Evolutionary conservation across 2,797 vertebrate species (phyloP).

Genomic region (Agapornis canus): DNA sequence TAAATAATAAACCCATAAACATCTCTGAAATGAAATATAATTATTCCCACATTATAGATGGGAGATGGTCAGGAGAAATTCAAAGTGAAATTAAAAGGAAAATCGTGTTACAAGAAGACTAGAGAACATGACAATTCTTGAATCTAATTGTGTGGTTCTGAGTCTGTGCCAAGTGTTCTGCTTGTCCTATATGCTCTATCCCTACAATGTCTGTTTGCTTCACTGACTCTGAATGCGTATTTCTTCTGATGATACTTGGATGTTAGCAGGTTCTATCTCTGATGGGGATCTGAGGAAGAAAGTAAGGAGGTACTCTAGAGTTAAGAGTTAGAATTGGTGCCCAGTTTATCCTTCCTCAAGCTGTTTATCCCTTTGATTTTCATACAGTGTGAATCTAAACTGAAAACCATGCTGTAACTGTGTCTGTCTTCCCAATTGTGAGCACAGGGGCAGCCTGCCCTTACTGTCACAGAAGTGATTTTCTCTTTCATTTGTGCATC

Average conservation of each 20-base stretch:
- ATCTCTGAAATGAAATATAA: background rate
- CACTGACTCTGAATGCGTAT: background rate
- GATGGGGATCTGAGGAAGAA: background rate
- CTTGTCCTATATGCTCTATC: background rate
- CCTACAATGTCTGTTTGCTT: background rate
- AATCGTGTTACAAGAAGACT: background rate
- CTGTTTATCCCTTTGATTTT: background rate
- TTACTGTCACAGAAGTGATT: background rate
- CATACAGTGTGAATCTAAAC: background rate
- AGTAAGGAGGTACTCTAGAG: background rate
- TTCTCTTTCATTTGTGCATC: background rate
- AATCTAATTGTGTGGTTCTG: background rate
- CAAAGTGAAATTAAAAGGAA: background rate
- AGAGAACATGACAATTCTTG: background rate
- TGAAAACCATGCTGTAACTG: background rate
- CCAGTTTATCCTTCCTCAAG: background rate
- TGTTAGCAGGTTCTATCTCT: background rate
- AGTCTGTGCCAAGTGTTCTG: background rate
- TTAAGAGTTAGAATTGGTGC: background rate
- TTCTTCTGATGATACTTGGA: background rate
- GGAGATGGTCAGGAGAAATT: background rate
- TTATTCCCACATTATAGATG: background rate
- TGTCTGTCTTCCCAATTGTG: background rate
- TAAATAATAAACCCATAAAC: background rate
- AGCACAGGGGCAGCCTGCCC: background rate